Base-by-base conservation (phyloP, 2,888 invertebrate species). In the Eilema depressum region DNA sequence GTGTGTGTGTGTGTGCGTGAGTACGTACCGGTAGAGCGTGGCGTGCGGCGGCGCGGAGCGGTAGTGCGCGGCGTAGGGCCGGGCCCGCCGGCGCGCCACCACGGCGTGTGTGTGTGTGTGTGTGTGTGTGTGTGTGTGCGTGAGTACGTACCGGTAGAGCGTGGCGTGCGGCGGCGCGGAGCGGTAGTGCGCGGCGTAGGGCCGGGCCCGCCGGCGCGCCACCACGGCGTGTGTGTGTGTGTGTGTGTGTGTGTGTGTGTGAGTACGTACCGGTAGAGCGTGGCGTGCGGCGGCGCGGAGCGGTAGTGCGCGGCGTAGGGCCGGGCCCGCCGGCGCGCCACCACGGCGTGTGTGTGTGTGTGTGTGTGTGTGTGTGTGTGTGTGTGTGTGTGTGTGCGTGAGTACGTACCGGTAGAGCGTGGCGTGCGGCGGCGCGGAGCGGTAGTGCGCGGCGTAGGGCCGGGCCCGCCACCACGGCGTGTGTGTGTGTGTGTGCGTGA, bases 11-110 rank as follows among this genome's bases (percentile, higher is more conserved):
- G 25, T 12, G 57, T 25, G 57, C 2, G 25, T 25, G 8, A 3
- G 64, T n/a, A 56, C 61, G 28, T 80, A 90, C 91, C 92, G 86
- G 87, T 91, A 91, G 72, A 94, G 89, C 76, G 89, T 85, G 47
- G 88, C 88, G 70, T 77, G 82, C 59, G 74, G 82, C 83, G 33
- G n/a, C n/a, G 33, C n/a, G 76, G 85, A 84, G 83, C 87, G 88
- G 82, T 87, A 90, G 79, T 87, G 87, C 75, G 89, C 89, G 75
- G 88, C 85, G 82, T 88, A 88, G 59, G 88, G 47, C 12, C 23
- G 59, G 23, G n/a, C n/a, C n/a, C n/a, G n/a, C n/a, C n/a, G n/a
- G n/a, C n/a, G n/a, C n/a, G n/a, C n/a, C n/a, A n/a, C n/a, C n/a
- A n/a, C n/a, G n/a, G 26, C 5, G 59, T 17, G 26, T 3, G 17